A percentile compares a stretch with the other conserved stretches of the same genome.
phyloP scores from a whole-genome alignment of 2,113 vertebrate genomes.

The Diphyllodes magnificus region DNA sequence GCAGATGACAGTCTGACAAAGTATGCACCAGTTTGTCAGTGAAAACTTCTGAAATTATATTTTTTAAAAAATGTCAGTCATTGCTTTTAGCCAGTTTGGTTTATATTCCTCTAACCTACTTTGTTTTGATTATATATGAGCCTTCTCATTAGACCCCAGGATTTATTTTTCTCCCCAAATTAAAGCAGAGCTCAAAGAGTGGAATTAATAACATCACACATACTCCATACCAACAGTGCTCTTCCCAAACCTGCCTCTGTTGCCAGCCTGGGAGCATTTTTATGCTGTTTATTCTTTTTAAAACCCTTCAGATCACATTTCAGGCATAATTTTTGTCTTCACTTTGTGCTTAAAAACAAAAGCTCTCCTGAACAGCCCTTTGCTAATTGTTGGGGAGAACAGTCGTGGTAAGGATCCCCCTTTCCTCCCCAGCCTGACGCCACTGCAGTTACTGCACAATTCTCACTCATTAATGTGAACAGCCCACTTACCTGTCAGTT shows the following conservation, averaged over 20 bases:
- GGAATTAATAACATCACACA: background rate
- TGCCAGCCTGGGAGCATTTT: background rate
- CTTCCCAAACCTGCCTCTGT: background rate
- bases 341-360: background rate
- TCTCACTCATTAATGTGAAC: fast-evolving
- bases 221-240: too few relatives aligned
- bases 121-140: background rate
- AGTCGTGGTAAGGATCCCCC: background rate
- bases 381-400: fast-evolving
- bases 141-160: background rate
- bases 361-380: background rate
- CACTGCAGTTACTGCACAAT: background rate
- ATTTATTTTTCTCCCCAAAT: background rate
- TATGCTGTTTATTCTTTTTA: background rate
- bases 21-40: background rate
- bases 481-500: background rate
- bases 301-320: background rate
- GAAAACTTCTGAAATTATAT: background rate
- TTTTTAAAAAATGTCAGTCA: background rate
- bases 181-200: background rate
- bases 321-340: background rate
- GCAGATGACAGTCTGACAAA: background rate
- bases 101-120: background rate
- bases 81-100: background rate
- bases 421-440: background rate